Percentiles rank a stretch among this genome's conserved stretches.
Conservation (phyloP, 2,888 invertebrate species). For the Temnothorax rugatulus region DNA sequence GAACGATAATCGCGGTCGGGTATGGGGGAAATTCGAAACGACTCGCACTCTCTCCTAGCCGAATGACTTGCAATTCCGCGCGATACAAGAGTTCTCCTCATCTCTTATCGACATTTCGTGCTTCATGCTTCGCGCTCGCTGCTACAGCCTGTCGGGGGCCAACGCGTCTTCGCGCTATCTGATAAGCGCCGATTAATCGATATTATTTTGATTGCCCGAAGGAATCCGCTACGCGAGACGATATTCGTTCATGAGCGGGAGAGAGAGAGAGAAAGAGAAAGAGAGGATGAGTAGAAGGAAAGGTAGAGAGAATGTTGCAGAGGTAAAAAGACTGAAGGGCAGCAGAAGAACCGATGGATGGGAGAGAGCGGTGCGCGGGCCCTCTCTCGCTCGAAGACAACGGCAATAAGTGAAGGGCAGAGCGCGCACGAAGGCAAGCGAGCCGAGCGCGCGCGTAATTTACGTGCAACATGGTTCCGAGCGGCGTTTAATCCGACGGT, state of each 20-base stretch:
- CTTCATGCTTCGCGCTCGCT: background rate
- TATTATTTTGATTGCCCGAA: constrained; percentile 64
- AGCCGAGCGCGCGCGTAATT: constrained; percentile 76
- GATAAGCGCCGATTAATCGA: constrained; percentile 66
- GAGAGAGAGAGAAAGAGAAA: constrained; percentile 39
- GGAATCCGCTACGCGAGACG: constrained; percentile 61
- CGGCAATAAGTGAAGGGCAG: constrained; percentile 77
- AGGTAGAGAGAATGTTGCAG: constrained; percentile 39
- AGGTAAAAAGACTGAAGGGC: constrained; percentile 42
- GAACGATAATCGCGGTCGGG: background rate
- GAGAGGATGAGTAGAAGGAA: constrained; percentile 30
- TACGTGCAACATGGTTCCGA: constrained; percentile 81
- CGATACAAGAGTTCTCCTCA: background rate
- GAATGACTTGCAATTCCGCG: constrained; percentile 24
- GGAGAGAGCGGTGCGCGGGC: constrained; percentile 36
- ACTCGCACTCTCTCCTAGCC: background rate
- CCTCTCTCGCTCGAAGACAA: constrained; percentile 71
- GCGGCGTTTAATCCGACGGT: constrained; percentile 80
- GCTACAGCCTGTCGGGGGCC: constrained; percentile 20
- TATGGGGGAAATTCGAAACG: background rate
- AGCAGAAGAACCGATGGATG: constrained; percentile 55
- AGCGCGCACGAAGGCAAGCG: constrained; percentile 68
- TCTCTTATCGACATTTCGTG: constrained; percentile 22
- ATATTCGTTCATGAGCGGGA: constrained; percentile 61
- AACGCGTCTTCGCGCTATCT: constrained; percentile 38